Conservation (phyloP, 2,797 vertebrate species). For the Anisognathus igniventris region DNA sequence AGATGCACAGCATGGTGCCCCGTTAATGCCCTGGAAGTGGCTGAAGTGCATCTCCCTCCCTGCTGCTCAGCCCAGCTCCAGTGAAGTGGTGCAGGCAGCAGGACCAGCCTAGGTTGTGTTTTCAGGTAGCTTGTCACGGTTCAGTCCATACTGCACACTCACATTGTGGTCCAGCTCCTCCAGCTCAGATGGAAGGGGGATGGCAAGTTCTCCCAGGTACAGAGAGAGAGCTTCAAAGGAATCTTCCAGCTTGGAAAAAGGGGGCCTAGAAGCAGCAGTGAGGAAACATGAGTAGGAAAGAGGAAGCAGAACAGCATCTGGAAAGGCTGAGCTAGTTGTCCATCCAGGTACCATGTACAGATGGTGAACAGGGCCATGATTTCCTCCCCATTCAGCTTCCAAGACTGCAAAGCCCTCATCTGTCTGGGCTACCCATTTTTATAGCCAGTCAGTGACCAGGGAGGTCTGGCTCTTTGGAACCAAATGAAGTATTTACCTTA, state of each 20-base stretch:
- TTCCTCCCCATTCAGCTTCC: background rate
- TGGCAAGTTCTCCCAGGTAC: constrained; percentile 89
- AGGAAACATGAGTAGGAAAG: background rate
- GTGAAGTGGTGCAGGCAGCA: constrained; percentile 30
- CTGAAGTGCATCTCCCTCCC: constrained; percentile 48
- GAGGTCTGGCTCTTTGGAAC: background rate
- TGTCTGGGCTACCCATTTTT: background rate
- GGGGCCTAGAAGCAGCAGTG: constrained; percentile 75
- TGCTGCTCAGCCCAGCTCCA: background rate
- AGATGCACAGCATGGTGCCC: background rate
- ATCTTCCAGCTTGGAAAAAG: constrained; percentile 94
- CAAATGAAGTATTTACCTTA: background rate
- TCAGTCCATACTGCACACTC: constrained; percentile 80
- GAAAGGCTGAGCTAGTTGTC: background rate
- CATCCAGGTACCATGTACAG: background rate
- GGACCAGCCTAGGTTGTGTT: constrained; percentile 59
- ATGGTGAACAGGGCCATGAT: background rate
- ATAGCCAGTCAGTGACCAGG: background rate
- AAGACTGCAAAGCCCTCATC: background rate
- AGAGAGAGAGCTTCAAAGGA: constrained; percentile 90
- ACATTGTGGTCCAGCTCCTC: constrained; percentile 90
- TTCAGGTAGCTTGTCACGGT: constrained; percentile 70
- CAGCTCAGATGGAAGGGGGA: constrained; percentile 90
- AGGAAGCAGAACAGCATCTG: background rate
- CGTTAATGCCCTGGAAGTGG: constrained; percentile 10